These are phyloP conservation scores for Ictalurus furcatus DNA, from an alignment of 2,113 vertebrate genomes.

Conservation along the genomic window DNA sequence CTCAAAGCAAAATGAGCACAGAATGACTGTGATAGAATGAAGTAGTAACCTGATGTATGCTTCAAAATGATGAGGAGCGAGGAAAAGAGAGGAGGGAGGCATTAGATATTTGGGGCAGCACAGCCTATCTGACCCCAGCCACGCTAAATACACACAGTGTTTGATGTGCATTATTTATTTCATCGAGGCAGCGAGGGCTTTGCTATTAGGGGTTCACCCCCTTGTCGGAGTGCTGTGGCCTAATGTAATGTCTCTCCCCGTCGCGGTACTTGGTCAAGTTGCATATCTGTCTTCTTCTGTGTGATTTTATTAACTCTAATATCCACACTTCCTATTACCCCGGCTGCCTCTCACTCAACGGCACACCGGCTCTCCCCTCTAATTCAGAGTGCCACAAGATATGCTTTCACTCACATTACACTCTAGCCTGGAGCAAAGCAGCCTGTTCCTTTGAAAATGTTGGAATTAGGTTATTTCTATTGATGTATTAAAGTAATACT, in stretches of 20 bases:
- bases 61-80: slow-evolving; percentile 23
- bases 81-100: slow-evolving; percentile 29
- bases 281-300: slow-evolving; percentile 82
- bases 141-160: slow-evolving; percentile 47
- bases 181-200: slow-evolving; percentile 66
- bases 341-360: slow-evolving; percentile 90
- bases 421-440: slow-evolving; percentile 86
- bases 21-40: slow-evolving; percentile 34
- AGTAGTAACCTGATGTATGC: slow-evolving; percentile 39
- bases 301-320: slow-evolving; percentile 97
- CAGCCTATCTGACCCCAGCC: slow-evolving; percentile 26
- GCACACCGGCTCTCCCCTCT: slow-evolving; percentile 87
- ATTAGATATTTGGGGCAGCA: slow-evolving; percentile 36
- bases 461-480: slow-evolving; percentile 99
- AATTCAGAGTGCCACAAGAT: slow-evolving; percentile 98
- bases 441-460: slow-evolving; percentile 93
- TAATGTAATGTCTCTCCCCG: slow-evolving; percentile 74
- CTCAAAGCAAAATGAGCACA: slow-evolving; percentile 34
- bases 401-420: slow-evolving; percentile 96
- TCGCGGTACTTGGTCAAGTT: slow-evolving; percentile 82
- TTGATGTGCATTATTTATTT: slow-evolving; percentile 50
- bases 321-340: slow-evolving; percentile 94
- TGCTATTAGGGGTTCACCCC: slow-evolving; percentile 75
- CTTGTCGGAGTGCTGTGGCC: slow-evolving; percentile 74
- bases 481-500: slow-evolving; percentile 99